These are phyloP conservation scores for Euplexia lucipara DNA, from an alignment of 2,888 invertebrate genomes.

Conservation along the genomic window DNA sequence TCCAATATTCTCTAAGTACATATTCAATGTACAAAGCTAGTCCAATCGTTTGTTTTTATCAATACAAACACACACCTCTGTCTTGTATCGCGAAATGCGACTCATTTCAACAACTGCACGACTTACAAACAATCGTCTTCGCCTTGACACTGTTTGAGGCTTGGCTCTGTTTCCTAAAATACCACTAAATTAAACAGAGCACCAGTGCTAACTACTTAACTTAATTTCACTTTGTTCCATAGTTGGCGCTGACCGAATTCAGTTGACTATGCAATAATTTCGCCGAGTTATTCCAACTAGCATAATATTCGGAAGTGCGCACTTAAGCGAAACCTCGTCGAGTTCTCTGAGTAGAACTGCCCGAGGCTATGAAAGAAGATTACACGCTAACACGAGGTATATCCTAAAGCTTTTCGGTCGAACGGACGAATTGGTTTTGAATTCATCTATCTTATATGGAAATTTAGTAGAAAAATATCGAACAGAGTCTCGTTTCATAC, in stretches of 20 bases:
- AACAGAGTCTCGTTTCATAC: conserved; percentile 39
- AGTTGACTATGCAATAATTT: conserved; percentile 37
- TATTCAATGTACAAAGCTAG: conserved; percentile 29
- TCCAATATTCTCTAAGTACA: conserved; percentile 49
- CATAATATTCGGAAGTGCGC: conserved; percentile 27
- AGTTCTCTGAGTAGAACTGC: conserved; percentile 61
- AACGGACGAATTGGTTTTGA: conserved; percentile 73
- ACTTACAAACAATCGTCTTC: conserved; percentile 19
- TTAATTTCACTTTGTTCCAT: conserved; percentile 41
- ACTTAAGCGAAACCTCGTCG: conserved; percentile 46
- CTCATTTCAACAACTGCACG: conserved; percentile 21
- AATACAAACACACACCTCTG: conserved; percentile 52
- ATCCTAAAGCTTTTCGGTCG: conserved; percentile 69
- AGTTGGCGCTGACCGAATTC: conserved; percentile 39
- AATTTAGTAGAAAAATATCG: conserved; percentile 55
- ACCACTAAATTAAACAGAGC: conserved; percentile 17
- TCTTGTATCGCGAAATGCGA: conserved; percentile 27
- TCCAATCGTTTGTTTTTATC: conserved; percentile 50
- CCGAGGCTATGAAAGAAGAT: conserved; percentile 70
- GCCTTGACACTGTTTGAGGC: neutral
- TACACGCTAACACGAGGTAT: conserved; percentile 68
- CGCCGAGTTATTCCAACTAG: conserved; percentile 34
- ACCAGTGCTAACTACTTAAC: conserved; percentile 33
- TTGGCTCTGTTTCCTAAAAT: conserved; percentile 18
- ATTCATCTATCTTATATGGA: conserved; percentile 67